Evolutionary conservation across 2,113 vertebrate genomes (phyloP), one percentile per base, ranked within the genome.

Genomic region (Orthonyx spaldingii): DNA sequence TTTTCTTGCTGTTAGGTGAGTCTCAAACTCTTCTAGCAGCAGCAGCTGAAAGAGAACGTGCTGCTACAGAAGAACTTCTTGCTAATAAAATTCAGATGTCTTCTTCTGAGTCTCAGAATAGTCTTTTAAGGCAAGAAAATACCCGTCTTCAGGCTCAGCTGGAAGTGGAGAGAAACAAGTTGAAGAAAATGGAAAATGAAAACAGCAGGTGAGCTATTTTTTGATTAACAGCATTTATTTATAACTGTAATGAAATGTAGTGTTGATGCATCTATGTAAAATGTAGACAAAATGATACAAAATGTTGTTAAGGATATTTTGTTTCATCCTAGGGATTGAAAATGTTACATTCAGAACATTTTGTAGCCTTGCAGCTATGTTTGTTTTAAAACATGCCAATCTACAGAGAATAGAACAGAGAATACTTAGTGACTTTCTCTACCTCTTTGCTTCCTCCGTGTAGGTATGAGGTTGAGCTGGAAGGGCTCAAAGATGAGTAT

Each of bases 61-160:
- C 99, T 6, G 98, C 98, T 37, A 97, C 98, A 22, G 99, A 99
- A 95, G 99, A 99, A 69, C 98, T 99, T 44, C 96, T 98, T 90
- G 97, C 98, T 88, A 97, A 98, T 90, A 99, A 98, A 96, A 97
- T 98, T 84, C 99, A 99, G 69, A 95, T 99, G 94, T 98, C 98
- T 71, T 98, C 99, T 41, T 88, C 98, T 82, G 99, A 99, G 44
- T 99, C 99, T 87, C 99, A 99, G 96, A 99, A 99, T 96, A 98
- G 98, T 64, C 96, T 99, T 69, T 93, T 99, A 66, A 98, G 99
- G 60, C 99, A 99, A 89, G 99, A 99, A 95, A 99, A 99, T 71
- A 98, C 98, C 21, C 98, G 98, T 41, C 94, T 98, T 82, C 98
- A 99, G 89, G 98, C 98, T 81, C 99, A 99, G 56, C 93, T 99